Evolutionary conservation across 1,140 invertebrate species (phyloP), one percentile per base, ranked within the genome.

Genomic region (Thaumetopoea pityocampa): DNA sequence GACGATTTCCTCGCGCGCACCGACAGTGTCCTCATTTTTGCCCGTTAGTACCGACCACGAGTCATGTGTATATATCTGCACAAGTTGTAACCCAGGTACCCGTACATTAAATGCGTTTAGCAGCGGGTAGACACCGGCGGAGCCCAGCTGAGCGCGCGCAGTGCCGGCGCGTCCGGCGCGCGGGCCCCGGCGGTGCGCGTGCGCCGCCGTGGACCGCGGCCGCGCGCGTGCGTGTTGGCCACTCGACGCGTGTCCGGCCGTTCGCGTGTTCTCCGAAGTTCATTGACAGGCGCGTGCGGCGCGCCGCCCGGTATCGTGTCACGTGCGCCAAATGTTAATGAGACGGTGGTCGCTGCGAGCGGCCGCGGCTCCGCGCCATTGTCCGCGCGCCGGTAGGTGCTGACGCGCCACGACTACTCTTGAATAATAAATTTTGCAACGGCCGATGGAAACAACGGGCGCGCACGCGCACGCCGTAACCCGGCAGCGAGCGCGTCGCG

Each of bases 281-380:
- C 79, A 81, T 81, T 84, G 79, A 81, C 79, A 78, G 79, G 69
- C 73, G 74, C 77, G 79, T 81, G 76, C 76, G 73, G 64, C 70
- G 76, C 65, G 57, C 62, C 70, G 54, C 73, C 60, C 55, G 56
- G 67, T 67, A 63, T 78, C 73, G 70, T 49, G 62, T 78, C 67
- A 78, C 72, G 79, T 74, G 81, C 49, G 55, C 66, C 71, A 77
- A 83, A 79, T 81, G 78, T 79, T 81, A 83, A 83, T 79, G 81
- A 81, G 71, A 58, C 58, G 68, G 70, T 70, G 73, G 79, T 83
- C 63, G 64, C 49, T 66, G 61, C 47, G 50, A 68, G 53, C 56
- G 44, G 51, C 52, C 55, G 55, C 50, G 56, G 28, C 46, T 44
- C 42, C 47, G 46, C 65, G 60, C 64, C 60, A 73, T 74, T 70